A percentile compares a stretch with the other conserved stretches of the same genome.
phyloP scores from a whole-genome alignment of 2,797 vertebrate species.

The Pseudomugil gertrudae region DNA sequence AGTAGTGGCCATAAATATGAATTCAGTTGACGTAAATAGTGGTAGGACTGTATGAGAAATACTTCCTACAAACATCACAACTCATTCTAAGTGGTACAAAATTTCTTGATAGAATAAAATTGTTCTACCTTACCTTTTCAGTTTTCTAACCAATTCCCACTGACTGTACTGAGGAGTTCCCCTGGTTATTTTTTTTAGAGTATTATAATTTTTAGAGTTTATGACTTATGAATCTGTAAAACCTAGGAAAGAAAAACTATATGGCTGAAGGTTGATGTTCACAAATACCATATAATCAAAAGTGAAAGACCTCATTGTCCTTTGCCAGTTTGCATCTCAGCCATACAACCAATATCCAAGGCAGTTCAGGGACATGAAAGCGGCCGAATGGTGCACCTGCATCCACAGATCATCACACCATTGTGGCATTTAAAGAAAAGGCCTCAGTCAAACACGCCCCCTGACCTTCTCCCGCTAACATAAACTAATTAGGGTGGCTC shows the following conservation, averaged over 20 bases:
- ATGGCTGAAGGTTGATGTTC: constrained; percentile 41
- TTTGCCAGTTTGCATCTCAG: constrained; percentile 78
- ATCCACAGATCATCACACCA: constrained; percentile 92
- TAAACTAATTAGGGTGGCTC: constrained; percentile 95
- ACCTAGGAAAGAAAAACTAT: constrained; percentile 57
- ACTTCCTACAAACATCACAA: constrained; percentile 42
- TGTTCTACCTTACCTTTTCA: constrained; percentile 44
- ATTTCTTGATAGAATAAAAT: constrained; percentile 41
- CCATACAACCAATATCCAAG: constrained; percentile 82
- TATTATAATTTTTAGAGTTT: constrained; percentile 51
- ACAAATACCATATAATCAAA: constrained; percentile 78
- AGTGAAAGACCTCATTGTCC: constrained; percentile 88
- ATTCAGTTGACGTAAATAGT: constrained; percentile 44
- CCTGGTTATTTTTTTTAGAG: constrained; percentile 50
- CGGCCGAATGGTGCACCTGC: constrained; percentile 86
- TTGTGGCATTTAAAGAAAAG: constrained; percentile 92
- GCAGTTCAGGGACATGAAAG: constrained; percentile 86
- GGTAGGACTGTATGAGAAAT: constrained; percentile 38
- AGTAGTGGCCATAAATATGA: constrained; percentile 56
- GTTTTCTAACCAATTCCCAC: constrained; percentile 47
- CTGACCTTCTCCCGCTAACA: constrained; percentile 95
- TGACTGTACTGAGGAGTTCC: constrained; percentile 50
- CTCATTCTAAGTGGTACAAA: constrained; percentile 58
- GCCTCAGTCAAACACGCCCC: constrained; percentile 87
- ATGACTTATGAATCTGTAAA: constrained; percentile 72